These are phyloP conservation scores for Drosophila falleni DNA, from an alignment of 2,888 invertebrate genomes.

Conservation along the genomic window DNA sequence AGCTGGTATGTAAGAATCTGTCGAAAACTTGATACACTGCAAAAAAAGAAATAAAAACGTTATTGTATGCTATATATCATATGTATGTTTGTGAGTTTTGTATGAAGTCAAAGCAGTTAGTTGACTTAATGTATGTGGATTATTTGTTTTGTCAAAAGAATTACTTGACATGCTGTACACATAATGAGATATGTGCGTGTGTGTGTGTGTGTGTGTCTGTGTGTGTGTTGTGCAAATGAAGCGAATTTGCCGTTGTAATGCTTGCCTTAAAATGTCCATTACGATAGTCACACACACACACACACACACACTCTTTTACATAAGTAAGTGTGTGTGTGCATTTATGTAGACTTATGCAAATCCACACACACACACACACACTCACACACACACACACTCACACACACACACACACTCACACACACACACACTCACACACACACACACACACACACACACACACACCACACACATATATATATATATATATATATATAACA, in stretches of 20 bases:
- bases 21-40: too few species aligned
- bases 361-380: constrained; percentile 57
- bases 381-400: constrained; percentile 51
- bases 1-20: too few species aligned
- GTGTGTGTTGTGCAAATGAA: constrained; percentile 35
- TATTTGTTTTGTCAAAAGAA: neutral
- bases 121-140: neutral
- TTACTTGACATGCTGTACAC: neutral
- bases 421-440: constrained; percentile 34
- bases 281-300: constrained; percentile 61
- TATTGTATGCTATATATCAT: neutral
- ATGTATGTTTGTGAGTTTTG: neutral
- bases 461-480: too few species aligned
- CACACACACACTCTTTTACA: constrained; percentile 11
- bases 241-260: constrained; percentile 65
- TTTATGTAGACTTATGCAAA: constrained; percentile 66
- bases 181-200: constrained; percentile 1
- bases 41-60: too few species aligned
- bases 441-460: constrained; percentile 47
- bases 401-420: constrained; percentile 25
- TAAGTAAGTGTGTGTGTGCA: constrained; percentile 11
- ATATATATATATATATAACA: constrained; percentile 17
- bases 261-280: constrained; percentile 69
- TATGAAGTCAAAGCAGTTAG: neutral
- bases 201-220: constrained; percentile 3